phyloP scores from a whole-genome alignment of 2,113 vertebrate genomes.

The Gymnogyps californianus region DNA sequence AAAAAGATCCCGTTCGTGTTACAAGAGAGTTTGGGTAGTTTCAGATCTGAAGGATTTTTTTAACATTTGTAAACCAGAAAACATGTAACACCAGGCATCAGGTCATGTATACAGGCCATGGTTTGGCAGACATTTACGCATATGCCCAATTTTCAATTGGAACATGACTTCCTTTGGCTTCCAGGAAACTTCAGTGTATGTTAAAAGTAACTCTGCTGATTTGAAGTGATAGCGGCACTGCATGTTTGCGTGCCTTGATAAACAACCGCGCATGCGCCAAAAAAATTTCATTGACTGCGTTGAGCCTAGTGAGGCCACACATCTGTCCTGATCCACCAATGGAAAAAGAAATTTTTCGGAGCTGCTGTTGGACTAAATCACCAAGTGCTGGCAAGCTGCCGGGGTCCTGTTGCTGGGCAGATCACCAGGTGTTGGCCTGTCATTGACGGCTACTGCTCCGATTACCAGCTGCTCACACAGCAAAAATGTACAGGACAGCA shows the following conservation, averaged over 20 bases:
- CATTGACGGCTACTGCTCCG: background rate
- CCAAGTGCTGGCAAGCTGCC: background rate
- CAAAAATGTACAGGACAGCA: background rate
- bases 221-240: background rate
- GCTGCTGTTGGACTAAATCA: background rate
- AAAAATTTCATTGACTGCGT: background rate
- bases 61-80: background rate
- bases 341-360: background rate
- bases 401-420: background rate
- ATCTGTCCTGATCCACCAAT: background rate
- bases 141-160: background rate
- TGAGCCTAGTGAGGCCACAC: background rate
- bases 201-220: background rate
- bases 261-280: fast-evolving
- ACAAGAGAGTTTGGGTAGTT: background rate
- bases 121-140: background rate
- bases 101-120: background rate
- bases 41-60: background rate
- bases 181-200: background rate
- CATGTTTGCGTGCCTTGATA: background rate
- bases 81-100: background rate
- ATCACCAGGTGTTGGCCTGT: background rate
- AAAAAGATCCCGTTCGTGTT: background rate
- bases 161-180: background rate
- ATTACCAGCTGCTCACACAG: background rate